Percentiles rank a stretch among this genome's conserved stretches.
These are phyloP conservation scores for Gnathonemus echidnorhynchus DNA, from an alignment of 2,113 vertebrate genomes.

Conservation along the genomic window DNA sequence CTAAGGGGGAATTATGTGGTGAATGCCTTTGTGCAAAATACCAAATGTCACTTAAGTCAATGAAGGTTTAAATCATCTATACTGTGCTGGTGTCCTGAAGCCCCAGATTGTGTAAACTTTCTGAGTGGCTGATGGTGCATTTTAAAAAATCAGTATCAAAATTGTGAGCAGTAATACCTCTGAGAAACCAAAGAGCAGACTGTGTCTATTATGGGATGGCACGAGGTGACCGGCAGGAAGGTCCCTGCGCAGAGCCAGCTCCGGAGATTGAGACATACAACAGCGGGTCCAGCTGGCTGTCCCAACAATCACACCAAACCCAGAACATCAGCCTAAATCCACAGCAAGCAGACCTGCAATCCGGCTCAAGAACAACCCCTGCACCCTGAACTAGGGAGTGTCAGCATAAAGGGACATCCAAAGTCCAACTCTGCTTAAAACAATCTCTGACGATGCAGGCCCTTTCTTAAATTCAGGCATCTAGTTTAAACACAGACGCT, in stretches of 20 bases:
- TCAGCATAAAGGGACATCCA: not conserved
- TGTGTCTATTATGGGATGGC: conserved; percentile 1
- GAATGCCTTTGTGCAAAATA: not conserved
- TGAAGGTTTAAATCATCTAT: not conserved
- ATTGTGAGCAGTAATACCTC: not conserved
- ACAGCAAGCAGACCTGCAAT: not conserved
- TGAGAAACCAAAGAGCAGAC: not conserved
- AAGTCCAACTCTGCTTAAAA: not conserved
- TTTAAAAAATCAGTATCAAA: not conserved
- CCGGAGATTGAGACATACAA: not conserved
- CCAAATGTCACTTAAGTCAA: not conserved
- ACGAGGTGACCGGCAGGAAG: not conserved
- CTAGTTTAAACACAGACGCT: not conserved
- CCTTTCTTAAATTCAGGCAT: not conserved
- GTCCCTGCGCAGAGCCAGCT: not conserved
- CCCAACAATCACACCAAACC: not conserved
- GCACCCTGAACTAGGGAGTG: not conserved
- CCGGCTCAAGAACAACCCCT: not conserved
- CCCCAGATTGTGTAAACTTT: not conserved
- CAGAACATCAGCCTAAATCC: not conserved
- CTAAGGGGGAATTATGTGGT: not conserved
- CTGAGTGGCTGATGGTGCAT: not conserved
- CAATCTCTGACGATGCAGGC: not conserved
- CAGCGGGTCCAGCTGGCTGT: not conserved
- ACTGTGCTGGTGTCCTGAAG: not conserved